Conservation (phyloP, 1,140 invertebrate genomes). For the Trissolcus basalis region DNA sequence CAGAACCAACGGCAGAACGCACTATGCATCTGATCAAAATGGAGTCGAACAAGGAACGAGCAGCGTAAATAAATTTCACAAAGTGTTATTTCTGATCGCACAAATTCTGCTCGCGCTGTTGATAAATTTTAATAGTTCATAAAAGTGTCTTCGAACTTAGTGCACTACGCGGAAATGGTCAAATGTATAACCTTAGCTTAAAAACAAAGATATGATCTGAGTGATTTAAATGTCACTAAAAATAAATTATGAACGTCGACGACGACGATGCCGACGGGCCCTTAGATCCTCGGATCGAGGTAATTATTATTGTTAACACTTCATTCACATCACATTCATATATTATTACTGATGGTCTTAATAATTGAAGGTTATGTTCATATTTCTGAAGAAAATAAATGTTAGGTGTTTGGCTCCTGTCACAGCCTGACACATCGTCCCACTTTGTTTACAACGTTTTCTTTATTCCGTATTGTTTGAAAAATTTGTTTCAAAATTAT, state of each 20-base stretch:
- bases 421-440: slow-evolving; percentile 69
- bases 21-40: slow-evolving; percentile 43
- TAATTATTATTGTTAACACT: slow-evolving; percentile 45
- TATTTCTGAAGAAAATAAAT: slow-evolving; percentile 17
- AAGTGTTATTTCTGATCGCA: too few relatives aligned
- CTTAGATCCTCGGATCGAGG: slow-evolving; percentile 74
- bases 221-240: slow-evolving; percentile 66
- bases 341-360: slow-evolving; percentile 3
- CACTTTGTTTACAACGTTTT: slow-evolving; percentile 65
- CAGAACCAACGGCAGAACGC: too few relatives aligned
- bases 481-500: too few relatives aligned
- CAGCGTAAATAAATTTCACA: background rate
- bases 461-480: background rate
- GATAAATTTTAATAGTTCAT: too few relatives aligned
- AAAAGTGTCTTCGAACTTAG: too few relatives aligned
- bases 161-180: too few relatives aligned
- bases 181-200: too few relatives aligned
- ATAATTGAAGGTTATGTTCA: slow-evolving; percentile 46
- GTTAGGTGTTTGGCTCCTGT: slow-evolving; percentile 56
- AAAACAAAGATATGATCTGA: slow-evolving; percentile 33
- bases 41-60: slow-evolving; percentile 28
- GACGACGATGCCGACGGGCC: slow-evolving; percentile 70
- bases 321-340: slow-evolving; percentile 5
- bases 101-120: too few relatives aligned
- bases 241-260: slow-evolving; percentile 70